Percentiles rank a stretch among this genome's conserved stretches.
phyloP scores from a whole-genome alignment of 2,888 invertebrate genomes.

The Polymixis flavicincta region DNA sequence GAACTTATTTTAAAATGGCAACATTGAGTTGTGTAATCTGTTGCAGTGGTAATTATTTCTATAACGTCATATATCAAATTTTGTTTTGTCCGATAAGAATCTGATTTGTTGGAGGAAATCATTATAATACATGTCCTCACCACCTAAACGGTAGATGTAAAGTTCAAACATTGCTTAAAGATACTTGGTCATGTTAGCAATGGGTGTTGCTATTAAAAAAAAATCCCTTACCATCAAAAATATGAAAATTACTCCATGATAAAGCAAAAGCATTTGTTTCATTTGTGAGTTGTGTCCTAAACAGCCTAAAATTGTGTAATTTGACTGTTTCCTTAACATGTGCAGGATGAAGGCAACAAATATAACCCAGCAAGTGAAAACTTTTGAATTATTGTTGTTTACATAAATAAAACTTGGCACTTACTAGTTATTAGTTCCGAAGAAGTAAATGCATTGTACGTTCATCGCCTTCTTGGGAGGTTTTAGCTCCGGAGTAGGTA shows the following conservation, averaged over 20 bases:
- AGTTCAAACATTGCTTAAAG: background rate
- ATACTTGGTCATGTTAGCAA: background rate
- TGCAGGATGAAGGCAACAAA: background rate
- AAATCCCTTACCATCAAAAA: background rate
- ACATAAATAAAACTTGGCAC: constrained; percentile 80
- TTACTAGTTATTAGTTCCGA: constrained; percentile 98
- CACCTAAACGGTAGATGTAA: too few species aligned
- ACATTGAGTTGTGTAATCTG: background rate
- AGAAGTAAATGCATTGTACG: constrained; percentile 97
- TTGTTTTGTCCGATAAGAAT: background rate
- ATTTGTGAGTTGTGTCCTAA: background rate
- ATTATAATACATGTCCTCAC: background rate
- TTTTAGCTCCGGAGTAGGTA: constrained; percentile 94
- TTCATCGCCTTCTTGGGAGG: constrained; percentile 94
- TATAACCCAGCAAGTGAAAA: constrained; percentile 11
- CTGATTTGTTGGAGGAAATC: background rate
- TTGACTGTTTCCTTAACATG: background rate
- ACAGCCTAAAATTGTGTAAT: too few species aligned
- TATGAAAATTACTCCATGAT: background rate
- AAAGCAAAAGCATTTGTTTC: constrained; percentile 3
- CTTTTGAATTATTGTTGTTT: constrained; percentile 33
- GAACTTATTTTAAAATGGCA: background rate
- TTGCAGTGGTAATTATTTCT: background rate
- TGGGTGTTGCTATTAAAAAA: constrained; percentile 12
- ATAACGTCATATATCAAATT: background rate